Evolutionary conservation across 2,888 invertebrate species (phyloP), one percentile per base, ranked within the genome.

Genomic region (Acanthopleura granulata): DNA sequence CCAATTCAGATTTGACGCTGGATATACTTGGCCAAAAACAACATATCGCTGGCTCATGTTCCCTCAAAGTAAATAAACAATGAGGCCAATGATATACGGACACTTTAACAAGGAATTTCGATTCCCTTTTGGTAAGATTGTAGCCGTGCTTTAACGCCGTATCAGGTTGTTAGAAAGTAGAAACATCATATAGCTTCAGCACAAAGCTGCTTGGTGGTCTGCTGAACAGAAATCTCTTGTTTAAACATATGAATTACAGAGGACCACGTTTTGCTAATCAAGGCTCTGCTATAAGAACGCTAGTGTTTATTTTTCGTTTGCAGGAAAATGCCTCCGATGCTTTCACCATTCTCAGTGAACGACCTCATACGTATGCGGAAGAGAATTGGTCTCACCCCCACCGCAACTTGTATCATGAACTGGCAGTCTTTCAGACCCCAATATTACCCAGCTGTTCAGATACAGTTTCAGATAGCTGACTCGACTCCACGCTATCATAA

Each of bases 141-240:
- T 57, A 22, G 22, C 18, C 57, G 57, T 22, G 3, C 57, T 57
- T 57, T n/a, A 22, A n/a, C 57, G 22, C 57, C 18, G 57, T 57
- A 57, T 57, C 57, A 22, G 57, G 57, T 57, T 57, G 18, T 57
- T 57, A 22, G 57, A 18, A 57, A 57, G 57, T 18, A n/a, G n/a
- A n/a, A n/a, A n/a, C 18, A 22, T 57, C 22, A 57, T 57, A 57
- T 57, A 18, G 57, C 57, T 57, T 3, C 6, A 4, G 9, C 6
- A 25, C 66, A 66, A 66, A 66, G 66, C 15, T 16, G 25, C 66
- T 15, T 27, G 66, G 66, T 66, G 66, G 66, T 66, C 22, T 27
- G 6, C 18, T 66, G 25, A 66, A 66, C 66, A 27, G 29, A 66
- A 66, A 66, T 66, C 66, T 27, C 66, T n/a, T 66, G 66, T 66